Percentiles rank a stretch among this genome's conserved stretches.
These are phyloP conservation scores for Perca fluviatilis DNA, from an alignment of 2,113 vertebrate species.

Conservation along the genomic window DNA sequence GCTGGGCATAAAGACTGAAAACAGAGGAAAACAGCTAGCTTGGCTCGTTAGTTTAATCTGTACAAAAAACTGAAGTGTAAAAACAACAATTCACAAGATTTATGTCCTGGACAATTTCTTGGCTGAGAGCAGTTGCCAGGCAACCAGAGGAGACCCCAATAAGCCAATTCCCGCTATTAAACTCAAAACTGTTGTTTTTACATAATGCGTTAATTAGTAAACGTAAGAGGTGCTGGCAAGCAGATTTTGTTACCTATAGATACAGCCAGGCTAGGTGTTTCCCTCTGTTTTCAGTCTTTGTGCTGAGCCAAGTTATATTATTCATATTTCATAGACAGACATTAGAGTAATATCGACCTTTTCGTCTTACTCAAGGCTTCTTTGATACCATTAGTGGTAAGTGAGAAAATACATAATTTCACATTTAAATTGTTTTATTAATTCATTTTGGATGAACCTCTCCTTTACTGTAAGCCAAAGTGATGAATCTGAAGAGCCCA, in stretches of 20 bases:
- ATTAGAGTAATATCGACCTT: neutral
- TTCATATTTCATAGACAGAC: neutral
- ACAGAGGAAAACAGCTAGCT: neutral
- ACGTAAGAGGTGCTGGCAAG: neutral
- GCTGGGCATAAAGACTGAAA: neutral
- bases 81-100: neutral
- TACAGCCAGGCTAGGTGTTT: neutral
- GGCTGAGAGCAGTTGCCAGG: neutral
- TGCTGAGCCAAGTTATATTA: neutral
- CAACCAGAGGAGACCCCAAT: neutral
- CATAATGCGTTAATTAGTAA: neutral
- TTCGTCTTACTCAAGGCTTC: neutral
- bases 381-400: neutral
- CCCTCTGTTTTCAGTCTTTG: slow-evolving; percentile 2
- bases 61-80: neutral
- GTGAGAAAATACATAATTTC: neutral
- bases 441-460: neutral
- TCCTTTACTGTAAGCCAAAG: neutral
- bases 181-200: neutral
- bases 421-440: too few species aligned
- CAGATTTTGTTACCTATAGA: neutral
- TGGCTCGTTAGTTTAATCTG: neutral
- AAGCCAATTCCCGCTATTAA: neutral
- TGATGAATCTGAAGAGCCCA: slow-evolving; percentile 8
- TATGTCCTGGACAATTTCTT: neutral